Base-by-base conservation (phyloP, 1,140 invertebrate genomes). In the Drosophila insularis region DNA sequence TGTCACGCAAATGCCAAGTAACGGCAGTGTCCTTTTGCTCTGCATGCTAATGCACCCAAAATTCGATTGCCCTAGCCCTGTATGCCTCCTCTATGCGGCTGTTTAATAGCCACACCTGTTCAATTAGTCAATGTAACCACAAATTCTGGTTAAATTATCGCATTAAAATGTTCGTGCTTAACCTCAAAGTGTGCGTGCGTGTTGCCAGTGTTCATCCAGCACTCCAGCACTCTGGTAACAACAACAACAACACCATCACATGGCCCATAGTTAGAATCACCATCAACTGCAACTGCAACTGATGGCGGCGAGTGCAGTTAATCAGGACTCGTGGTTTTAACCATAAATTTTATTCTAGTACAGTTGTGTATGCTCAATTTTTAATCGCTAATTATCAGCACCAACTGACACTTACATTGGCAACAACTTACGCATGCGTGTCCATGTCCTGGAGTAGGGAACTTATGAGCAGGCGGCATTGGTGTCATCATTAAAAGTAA, bases 101-200 rank as follows among this genome's bases (percentile, higher is more conserved):
- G 77, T 81, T 81, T 90, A 90, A 90, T 91, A 81, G 86, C 89
- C 89, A 90, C 89, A 90, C 90, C 90, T 91, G 90, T 91, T 91
- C 90, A 91, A 91, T 91, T 91, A 91, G 90, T 90, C 90, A 91
- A 91, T 91, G 86, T 89, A 80, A 91, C 90, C 90, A 78, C 90
- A 91, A 91, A 78, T 91, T 84, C 90, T 90, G 90, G 90, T 91
- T 89, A 91, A 91, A 91, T 91, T 91, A 91, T 91, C 82, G 90
- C 90, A 91, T 91, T 91, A 91, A 91, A 91, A 91, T 91, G 84
- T 91, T 90, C 90, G 90, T 91, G 84, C 85, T 75, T 89, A 87
- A 87, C 89, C 81, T 74, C 85, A 79, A 74, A 86, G 78, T 89
- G 81, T 90, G 80, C 85, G 84, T 89, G 84, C 84, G 68, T 86